phyloP scores from a whole-genome alignment of 1,140 invertebrate species.

The Hesperophylax magnus region DNA sequence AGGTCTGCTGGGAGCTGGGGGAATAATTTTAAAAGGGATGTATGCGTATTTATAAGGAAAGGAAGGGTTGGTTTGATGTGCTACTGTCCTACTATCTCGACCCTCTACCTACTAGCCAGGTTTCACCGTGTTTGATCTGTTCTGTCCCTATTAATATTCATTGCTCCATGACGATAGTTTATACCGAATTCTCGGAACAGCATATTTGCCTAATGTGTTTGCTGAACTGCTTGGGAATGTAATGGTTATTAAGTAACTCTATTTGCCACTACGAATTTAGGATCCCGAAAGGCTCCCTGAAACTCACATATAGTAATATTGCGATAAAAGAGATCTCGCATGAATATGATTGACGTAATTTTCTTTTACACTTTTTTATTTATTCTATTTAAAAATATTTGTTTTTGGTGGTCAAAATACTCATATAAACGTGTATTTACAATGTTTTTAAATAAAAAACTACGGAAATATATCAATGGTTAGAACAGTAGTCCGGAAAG shows the following conservation, averaged over 20 bases:
- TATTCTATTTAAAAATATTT: too few species aligned
- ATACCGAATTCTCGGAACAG: not conserved
- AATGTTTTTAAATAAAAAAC: too few species aligned
- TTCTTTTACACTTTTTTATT: too few species aligned
- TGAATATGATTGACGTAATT: too few species aligned
- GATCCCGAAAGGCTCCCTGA: too few species aligned
- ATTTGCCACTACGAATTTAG: not conserved
- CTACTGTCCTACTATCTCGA: too few species aligned
- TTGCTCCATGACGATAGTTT: constrained; percentile 24
- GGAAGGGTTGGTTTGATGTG: not conserved
- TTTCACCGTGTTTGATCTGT: constrained; percentile 8
- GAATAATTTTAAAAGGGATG: constrained; percentile 30
- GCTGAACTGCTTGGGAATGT: not conserved
- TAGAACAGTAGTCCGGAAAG: too few species aligned
- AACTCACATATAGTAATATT: too few species aligned
- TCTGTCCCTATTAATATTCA: constrained; percentile 32
- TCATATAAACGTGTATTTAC: too few species aligned
- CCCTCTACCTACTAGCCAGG: not conserved
- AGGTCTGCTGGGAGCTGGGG: not conserved
- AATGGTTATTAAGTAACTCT: constrained; percentile 11
- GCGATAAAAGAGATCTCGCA: too few species aligned
- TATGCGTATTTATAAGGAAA: not conserved
- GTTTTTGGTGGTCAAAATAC: too few species aligned
- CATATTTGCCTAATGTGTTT: constrained; percentile 15
- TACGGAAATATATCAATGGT: too few species aligned